Percentiles rank a stretch among this genome's conserved stretches.
phyloP scores from a whole-genome alignment of 2,888 invertebrate genomes.

The Noctua fimbriata region DNA sequence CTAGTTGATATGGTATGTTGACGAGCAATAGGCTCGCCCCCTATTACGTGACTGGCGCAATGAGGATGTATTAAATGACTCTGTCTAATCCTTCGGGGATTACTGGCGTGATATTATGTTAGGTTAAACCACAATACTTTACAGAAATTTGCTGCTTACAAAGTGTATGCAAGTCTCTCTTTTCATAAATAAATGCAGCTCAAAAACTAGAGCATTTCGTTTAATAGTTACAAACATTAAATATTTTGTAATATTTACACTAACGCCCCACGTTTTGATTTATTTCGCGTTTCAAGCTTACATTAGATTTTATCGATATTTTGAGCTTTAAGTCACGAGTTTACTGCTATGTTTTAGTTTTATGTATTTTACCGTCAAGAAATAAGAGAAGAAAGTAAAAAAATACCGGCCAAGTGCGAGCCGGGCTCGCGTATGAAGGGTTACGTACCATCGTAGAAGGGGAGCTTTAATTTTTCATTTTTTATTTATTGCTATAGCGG shows the following conservation, averaged over 20 bases:
- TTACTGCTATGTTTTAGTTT: background rate
- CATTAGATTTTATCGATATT: conserved; percentile 43
- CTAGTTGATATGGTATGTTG: no score
- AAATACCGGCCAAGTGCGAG: no score
- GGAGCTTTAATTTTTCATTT: no score
- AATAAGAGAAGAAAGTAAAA: no score
- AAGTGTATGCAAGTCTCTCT: background rate
- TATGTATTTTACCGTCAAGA: no score
- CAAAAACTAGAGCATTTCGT: background rate
- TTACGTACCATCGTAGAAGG: no score
- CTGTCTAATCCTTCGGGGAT: background rate
- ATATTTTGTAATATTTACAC: conserved; percentile 34
- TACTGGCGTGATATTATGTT: background rate
- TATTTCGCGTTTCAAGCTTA: conserved; percentile 35
- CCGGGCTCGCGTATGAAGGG: no score
- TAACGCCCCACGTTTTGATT: conserved; percentile 39
- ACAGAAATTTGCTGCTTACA: background rate
- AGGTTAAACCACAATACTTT: background rate
- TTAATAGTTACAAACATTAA: conserved; percentile 7
- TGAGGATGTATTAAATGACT: no score
- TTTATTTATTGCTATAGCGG: no score
- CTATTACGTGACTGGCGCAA: no score
- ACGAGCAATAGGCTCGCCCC: no score
- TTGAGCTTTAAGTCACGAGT: conserved; percentile 6
- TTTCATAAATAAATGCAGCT: background rate